Base-by-base conservation (phyloP, 2,888 invertebrate genomes). In the Sphaerophoria taeniata region DNA sequence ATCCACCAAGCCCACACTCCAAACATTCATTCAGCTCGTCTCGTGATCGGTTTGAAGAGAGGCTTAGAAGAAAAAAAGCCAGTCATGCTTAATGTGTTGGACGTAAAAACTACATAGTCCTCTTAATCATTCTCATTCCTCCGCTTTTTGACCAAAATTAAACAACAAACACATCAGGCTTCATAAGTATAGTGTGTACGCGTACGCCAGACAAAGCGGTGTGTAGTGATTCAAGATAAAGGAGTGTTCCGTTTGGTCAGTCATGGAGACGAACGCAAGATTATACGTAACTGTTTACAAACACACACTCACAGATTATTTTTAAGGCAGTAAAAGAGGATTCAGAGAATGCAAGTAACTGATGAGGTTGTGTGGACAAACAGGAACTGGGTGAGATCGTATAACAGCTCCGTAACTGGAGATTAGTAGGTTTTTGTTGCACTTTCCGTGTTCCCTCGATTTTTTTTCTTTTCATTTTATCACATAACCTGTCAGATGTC, bases 331-430 rank as follows among this genome's bases (percentile, higher is more conserved):
- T 47, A 34, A 31, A 58, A n/a, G 51, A n/a, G n/a, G n/a, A n/a
- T n/a, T n/a, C n/a, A 82, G 76, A 47, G 60, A 55, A 55, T 34
- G 61, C 55, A 49, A 24, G 49, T 36, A 45, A 70, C 63, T 4
- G 12, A 63, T 56, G 43, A 61, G n/a, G n/a, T n/a, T n/a, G n/a
- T 49, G 39, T 43, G 73, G 53, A 72, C 55, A 73, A 34, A 43
- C n/a, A 36, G 70, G 60, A 56, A 74, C 61, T n/a, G n/a, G n/a
- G n/a, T n/a, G n/a, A 53, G 49, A 24, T 80, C 63, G 63, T 75
- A 75, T 75, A 63, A 39, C 71, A 65, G 67, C 76, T 55, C 53
- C 72, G 67, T 67, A 82, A 77, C 55, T 60, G 58, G 60, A 81
- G 65, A 58, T 60, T 49, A 65, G 34, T 49, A 49, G 55, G 47